Evolutionary conservation across 2,888 invertebrate genomes (phyloP).

Genomic region (Idaea dimidiata): DNA sequence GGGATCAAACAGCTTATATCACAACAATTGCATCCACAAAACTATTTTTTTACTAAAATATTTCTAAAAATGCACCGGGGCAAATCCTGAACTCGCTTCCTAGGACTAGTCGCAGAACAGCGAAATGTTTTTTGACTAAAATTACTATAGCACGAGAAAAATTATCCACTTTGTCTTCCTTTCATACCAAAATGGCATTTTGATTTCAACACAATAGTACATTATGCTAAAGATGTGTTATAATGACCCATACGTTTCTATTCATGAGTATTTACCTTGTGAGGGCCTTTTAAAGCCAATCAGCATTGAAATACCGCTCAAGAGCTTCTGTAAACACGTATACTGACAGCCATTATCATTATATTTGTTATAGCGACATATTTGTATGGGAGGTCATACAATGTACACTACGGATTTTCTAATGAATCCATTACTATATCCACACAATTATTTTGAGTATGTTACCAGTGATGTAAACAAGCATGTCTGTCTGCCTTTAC

Average conservation of each 20-base stretch:
- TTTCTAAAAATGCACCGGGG: not conserved
- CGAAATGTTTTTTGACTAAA: not conserved
- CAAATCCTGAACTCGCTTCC: not conserved
- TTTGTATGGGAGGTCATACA: conserved; percentile 27
- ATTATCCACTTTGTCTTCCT: not conserved
- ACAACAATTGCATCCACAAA: not conserved
- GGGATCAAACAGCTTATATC: not conserved
- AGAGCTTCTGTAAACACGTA: not conserved
- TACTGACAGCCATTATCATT: conserved; percentile 23
- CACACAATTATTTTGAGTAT: conserved; percentile 2
- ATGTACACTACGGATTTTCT: conserved; percentile 4
- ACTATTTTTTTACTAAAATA: not conserved
- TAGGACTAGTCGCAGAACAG: no score
- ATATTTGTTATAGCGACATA: conserved; percentile 22
- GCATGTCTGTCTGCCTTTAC: conserved; percentile 26
- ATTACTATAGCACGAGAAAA: not conserved
- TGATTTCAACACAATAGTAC: not conserved
- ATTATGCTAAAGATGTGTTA: not conserved
- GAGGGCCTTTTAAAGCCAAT: not conserved
- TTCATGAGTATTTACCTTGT: no score
- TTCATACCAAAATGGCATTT: not conserved
- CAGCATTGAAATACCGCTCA: not conserved
- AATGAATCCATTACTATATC: conserved; percentile 2
- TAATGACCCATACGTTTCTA: not conserved
- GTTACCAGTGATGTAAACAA: conserved; percentile 28